Percentiles rank a stretch among this genome's conserved stretches.
phyloP scores from a whole-genome alignment of 2,888 invertebrate genomes.

The Dicyrtoma fusca region DNA sequence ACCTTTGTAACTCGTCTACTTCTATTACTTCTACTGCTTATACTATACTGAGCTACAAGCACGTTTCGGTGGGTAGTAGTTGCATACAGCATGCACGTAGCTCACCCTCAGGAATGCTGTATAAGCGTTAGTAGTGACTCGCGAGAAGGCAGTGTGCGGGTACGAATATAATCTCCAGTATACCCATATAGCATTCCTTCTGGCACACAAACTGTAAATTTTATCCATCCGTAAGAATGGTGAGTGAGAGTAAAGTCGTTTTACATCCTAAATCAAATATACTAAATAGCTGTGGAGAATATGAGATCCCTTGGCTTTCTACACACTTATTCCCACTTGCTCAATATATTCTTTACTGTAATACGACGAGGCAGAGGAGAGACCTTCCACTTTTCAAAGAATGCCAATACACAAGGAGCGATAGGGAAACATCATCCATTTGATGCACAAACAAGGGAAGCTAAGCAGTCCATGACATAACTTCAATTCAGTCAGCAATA shows the following conservation, averaged over 20 bases:
- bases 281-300: constrained; percentile 36
- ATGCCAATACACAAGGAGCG: constrained; percentile 7
- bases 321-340: constrained; percentile 30
- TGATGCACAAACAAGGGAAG: background rate
- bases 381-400: constrained; percentile 18
- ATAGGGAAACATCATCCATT: background rate
- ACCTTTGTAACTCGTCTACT: too few relatives aligned
- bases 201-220: constrained; percentile 11
- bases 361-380: background rate
- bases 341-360: constrained; percentile 30
- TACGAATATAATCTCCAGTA: too few relatives aligned
- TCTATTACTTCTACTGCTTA: too few relatives aligned
- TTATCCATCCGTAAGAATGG: constrained; percentile 22
- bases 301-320: constrained; percentile 30
- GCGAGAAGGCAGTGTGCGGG: too few relatives aligned
- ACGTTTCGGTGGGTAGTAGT: too few relatives aligned
- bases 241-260: constrained; percentile 34
- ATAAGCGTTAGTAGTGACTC: too few relatives aligned
- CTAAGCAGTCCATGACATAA: too few relatives aligned
- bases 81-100: too few relatives aligned
- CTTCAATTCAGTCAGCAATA: too few relatives aligned
- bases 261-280: constrained; percentile 40
- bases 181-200: too few relatives aligned
- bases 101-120: too few relatives aligned
- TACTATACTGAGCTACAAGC: too few relatives aligned